Evolutionary conservation across 2,113 vertebrate species (phyloP).

Genomic region (Damaliscus lunatus): DNA sequence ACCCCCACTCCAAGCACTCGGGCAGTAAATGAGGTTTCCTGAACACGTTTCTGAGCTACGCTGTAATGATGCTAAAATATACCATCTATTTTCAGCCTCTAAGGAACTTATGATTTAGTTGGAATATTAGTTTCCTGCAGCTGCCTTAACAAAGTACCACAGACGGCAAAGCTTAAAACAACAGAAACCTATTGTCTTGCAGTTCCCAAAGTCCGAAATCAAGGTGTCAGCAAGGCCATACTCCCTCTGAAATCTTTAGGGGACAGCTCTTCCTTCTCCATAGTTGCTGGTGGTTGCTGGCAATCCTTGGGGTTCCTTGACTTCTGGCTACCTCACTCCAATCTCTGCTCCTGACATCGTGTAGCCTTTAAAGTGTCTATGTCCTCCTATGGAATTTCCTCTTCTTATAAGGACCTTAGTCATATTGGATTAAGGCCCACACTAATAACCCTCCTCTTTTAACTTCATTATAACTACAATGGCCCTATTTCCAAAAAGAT

Average conservation of each 20-base stretch:
- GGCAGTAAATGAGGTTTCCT: not conserved
- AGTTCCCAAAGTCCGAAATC: not conserved
- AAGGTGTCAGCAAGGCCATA: not conserved
- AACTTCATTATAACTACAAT: not conserved
- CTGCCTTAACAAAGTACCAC: not conserved
- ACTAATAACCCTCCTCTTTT: not conserved
- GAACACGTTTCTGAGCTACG: not conserved
- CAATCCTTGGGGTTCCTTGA: not conserved
- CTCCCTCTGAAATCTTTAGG: not conserved
- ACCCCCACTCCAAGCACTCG: not conserved
- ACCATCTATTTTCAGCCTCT: not conserved
- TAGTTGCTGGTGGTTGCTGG: not conserved
- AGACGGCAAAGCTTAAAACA: not conserved
- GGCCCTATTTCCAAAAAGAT: not conserved
- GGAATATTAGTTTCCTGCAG: not conserved
- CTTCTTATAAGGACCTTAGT: not conserved
- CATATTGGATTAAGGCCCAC: not conserved
- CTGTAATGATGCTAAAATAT: not conserved
- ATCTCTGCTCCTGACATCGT: not conserved
- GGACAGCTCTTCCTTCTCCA: not conserved
- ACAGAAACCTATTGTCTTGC: not conserved
- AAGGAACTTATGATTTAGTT: not conserved
- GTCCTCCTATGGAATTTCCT: not conserved
- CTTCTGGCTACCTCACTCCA: not conserved
- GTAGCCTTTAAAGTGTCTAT: not conserved